phyloP scores from a whole-genome alignment of 1,140 invertebrate genomes.

The Drosophila simulans region DNA sequence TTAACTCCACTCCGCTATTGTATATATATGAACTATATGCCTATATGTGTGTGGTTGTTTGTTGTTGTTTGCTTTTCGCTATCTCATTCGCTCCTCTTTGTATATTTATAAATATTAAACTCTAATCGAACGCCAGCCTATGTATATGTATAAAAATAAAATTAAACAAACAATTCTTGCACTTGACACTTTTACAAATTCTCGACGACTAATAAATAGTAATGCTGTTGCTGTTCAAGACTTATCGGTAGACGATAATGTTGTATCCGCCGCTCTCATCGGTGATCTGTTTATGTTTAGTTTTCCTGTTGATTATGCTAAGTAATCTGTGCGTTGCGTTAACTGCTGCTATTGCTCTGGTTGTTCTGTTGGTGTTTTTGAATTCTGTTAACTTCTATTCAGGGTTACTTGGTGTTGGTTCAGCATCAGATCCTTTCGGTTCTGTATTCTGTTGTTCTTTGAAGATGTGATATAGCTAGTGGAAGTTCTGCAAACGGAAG shows the following conservation, averaged over 20 bases:
- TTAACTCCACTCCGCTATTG: conserved; percentile 22
- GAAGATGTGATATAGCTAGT: conserved; percentile 30
- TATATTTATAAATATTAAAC: conserved; percentile 81
- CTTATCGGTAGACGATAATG: conserved; percentile 44
- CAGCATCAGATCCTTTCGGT: neutral
- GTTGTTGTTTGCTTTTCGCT: conserved; percentile 33
- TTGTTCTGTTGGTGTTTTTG: conserved; percentile 38
- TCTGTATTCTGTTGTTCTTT: conserved; percentile 12
- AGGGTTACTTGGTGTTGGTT: conserved; percentile 27
- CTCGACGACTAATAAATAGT: conserved; percentile 77
- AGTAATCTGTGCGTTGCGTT: conserved; percentile 61
- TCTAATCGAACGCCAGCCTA: conserved; percentile 71
- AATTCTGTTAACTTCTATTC: conserved; percentile 50
- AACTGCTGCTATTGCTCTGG: conserved; percentile 28
- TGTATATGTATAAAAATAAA: conserved; percentile 52
- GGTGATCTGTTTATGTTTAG: conserved; percentile 21
- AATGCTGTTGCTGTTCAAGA: conserved; percentile 73
- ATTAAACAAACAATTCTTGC: conserved; percentile 53
- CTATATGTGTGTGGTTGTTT: conserved; percentile 63
- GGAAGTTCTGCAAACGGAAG: conserved; percentile 56
- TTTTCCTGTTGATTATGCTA: conserved; percentile 43
- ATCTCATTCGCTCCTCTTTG: conserved; percentile 25
- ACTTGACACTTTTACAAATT: conserved; percentile 59
- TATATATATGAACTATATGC: conserved; percentile 58
- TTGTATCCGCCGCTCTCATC: conserved; percentile 16